These are phyloP conservation scores for Grammomys surdaster DNA, from an alignment of 2,113 vertebrate genomes.

Conservation along the genomic window DNA sequence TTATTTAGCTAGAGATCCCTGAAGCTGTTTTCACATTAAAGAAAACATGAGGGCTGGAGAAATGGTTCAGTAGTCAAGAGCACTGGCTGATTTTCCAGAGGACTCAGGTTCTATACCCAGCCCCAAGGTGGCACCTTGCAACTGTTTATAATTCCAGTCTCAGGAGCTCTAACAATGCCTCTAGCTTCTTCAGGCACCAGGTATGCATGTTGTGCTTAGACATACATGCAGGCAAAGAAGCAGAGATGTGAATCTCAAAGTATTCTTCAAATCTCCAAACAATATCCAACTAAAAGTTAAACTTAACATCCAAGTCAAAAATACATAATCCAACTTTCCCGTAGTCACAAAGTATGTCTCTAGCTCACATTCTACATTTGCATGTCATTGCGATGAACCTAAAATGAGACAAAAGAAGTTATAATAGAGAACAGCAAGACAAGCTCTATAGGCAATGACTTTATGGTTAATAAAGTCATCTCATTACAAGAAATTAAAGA, in stretches of 20 bases:
- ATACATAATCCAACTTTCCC: neutral
- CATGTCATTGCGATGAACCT: conserved; percentile 20
- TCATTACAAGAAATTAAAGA: conserved; percentile 61
- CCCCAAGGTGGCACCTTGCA: no score
- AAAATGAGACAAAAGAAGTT: conserved; percentile 57
- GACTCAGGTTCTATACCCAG: no score
- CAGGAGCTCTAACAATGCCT: no score
- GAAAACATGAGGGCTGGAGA: neutral
- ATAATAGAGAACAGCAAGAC: conserved; percentile 54
- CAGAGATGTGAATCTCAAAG: neutral
- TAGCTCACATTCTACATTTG: neutral
- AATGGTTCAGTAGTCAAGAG: no score
- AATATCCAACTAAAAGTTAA: neutral
- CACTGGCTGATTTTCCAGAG: no score
- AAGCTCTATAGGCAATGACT: conserved; percentile 69
- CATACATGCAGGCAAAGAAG: neutral
- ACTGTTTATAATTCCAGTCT: no score
- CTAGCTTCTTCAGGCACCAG: no score
- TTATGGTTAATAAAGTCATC: conserved; percentile 80
- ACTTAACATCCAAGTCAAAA: neutral
- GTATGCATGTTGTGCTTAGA: no score
- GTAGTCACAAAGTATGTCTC: neutral
- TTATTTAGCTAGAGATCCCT: conserved; percentile 30
- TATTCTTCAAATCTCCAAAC: conserved; percentile 7
- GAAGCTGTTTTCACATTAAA: neutral